A percentile compares a stretch with the other conserved stretches of the same genome.
Conservation (phyloP, 2,113 vertebrate species). For the Melanerpes aurifrons region DNA sequence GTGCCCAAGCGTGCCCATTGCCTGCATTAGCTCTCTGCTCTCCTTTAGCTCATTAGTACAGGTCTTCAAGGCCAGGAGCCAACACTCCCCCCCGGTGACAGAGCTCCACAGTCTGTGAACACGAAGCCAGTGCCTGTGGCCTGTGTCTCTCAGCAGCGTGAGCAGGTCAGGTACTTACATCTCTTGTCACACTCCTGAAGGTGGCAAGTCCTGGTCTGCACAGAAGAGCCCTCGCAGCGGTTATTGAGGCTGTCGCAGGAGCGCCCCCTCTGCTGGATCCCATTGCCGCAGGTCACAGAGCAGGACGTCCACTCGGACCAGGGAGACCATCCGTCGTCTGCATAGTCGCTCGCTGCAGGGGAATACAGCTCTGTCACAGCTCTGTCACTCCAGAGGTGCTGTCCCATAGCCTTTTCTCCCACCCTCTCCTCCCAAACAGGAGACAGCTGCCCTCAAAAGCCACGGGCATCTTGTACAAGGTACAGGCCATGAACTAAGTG, state of each 20-base stretch:
- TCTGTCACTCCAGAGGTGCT: not conserved
- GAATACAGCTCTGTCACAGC: not conserved
- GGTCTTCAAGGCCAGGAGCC: not conserved
- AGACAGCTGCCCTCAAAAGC: not conserved
- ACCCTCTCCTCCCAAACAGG: not conserved
- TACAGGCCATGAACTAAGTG: not conserved
- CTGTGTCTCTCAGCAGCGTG: not conserved
- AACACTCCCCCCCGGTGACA: not conserved
- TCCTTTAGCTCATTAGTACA: not conserved
- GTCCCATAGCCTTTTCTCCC: not conserved
- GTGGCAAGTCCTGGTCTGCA: constrained; percentile 97
- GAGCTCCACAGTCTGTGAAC: not conserved
- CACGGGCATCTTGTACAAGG: not conserved
- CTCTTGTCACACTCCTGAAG: constrained; percentile 96
- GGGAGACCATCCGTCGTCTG: constrained; percentile 93
- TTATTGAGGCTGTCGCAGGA: constrained; percentile 98
- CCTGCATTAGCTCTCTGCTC: not conserved
- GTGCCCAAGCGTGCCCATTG: not conserved
- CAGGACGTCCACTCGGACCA: constrained; percentile 99
- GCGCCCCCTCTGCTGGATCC: constrained; percentile 95
- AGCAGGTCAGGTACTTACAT: constrained; percentile 81
- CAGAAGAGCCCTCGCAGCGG: constrained; percentile 94
- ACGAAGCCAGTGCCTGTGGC: not conserved
- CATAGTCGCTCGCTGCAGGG: constrained; percentile 81
- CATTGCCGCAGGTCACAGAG: constrained; percentile 93